Evolutionary conservation across 1,140 invertebrate genomes (phyloP), one percentile per base, ranked within the genome.

Genomic region (Psix sp.): DNA sequence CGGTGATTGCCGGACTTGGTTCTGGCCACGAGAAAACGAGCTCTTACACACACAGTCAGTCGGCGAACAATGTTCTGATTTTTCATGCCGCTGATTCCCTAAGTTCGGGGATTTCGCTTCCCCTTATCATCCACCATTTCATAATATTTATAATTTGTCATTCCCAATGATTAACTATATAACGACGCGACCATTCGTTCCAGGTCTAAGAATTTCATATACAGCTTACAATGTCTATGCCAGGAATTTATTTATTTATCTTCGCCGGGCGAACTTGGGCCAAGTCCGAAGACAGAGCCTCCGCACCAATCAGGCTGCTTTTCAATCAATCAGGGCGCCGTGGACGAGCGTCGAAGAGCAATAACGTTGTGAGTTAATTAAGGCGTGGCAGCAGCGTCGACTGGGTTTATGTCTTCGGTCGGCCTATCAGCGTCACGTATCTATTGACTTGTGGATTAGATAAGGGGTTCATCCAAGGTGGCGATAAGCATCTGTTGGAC

Each of bases 381-480:
- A 86, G 83, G 83, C 81, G 79, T 83, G 81, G 83, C 75, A 68
- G 54, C 54, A 80, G 77, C 77, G 74, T 77, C 75, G 49, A 66
- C 72, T 57, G 70, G 68, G 75, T 79, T 82, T 77, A 79, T 84
- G 83, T 80, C 66, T 49, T 21, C 35, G 49, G 42, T 16, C 68
- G 46, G 43, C 42, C 65, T 77, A 66, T 75, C 65, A 31, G 13
- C 15, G 46, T 15, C 13, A 49, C 59, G 45, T 78, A 86, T 86
- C 83, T 84, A 81, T 84, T 75, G 77, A 62, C 71, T 66, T 65
- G 66, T 48, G 74, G 81, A 86, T 86, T 85, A 85, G 84, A 86
- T 85, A 83, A 82, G 77, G 79, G 76, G 73, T 67, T 65, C 65
- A 75, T 79, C 72, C 57, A 33, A 46, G 68, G 68, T 57, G 63